Conservation (phyloP, 2,888 invertebrate genomes). For the Phymatocera aterrima region DNA sequence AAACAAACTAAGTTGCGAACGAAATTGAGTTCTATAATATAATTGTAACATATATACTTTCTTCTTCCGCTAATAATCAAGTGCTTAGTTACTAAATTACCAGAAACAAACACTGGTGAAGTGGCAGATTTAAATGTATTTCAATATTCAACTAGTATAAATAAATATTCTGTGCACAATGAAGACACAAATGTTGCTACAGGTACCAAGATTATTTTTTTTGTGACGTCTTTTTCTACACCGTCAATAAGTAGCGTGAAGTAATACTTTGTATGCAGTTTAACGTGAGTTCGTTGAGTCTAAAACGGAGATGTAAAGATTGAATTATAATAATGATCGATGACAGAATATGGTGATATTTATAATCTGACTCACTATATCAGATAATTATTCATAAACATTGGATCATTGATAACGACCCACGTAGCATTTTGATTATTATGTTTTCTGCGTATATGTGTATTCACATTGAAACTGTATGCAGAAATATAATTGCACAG, state of each 20-base stretch:
- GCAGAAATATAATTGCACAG: conserved; percentile 59
- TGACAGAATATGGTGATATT: neutral
- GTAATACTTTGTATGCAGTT: neutral
- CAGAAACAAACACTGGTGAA: neutral
- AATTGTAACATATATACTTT: neutral
- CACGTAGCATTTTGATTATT: conserved; percentile 49
- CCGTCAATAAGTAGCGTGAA: too few relatives aligned
- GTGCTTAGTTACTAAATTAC: neutral
- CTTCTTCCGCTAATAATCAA: neutral
- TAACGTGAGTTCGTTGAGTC: neutral
- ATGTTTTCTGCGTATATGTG: conserved; percentile 54
- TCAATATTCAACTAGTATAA: neutral
- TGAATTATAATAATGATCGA: too few relatives aligned
- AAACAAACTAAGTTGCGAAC: neutral
- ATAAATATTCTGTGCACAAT: neutral
- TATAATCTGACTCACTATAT: neutral
- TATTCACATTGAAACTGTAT: conserved; percentile 56
- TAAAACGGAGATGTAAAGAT: too few relatives aligned
- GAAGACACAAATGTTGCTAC: neutral
- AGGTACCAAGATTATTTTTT: neutral
- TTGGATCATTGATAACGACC: neutral
- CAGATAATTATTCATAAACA: conserved; percentile 1
- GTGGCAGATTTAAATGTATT: neutral
- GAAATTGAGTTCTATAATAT: neutral
- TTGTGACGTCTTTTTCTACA: too few relatives aligned